phyloP scores from a whole-genome alignment of 2,888 invertebrate genomes.

The Cosmopolites sordidus region DNA sequence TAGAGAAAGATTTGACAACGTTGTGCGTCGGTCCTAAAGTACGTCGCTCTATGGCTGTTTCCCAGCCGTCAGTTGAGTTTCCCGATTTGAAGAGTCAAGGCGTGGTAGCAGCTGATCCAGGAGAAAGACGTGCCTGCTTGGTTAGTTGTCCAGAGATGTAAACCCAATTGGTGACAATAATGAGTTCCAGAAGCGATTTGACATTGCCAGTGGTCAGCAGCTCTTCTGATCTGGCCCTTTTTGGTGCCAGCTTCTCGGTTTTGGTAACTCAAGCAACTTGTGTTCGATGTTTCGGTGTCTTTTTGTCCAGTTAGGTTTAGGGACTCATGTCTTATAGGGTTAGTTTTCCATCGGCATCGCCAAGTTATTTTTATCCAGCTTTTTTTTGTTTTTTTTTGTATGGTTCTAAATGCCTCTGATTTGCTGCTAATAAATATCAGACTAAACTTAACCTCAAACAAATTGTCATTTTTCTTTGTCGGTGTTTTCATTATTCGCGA shows the following conservation, averaged over 20 bases:
- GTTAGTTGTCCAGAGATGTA: conserved; percentile 12
- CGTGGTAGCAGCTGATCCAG: conserved; percentile 17
- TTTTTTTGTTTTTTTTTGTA: not conserved
- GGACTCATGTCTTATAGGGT: conserved; percentile 25
- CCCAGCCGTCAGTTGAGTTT: conserved; percentile 17
- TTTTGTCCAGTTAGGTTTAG: conserved; percentile 23
- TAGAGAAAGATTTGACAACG: conserved; percentile 11
- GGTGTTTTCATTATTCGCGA: too few relatives aligned
- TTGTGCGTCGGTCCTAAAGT: conserved; percentile 19
- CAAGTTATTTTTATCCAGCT: conserved; percentile 8
- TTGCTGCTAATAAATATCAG: not conserved
- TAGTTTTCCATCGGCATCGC: conserved; percentile 17
- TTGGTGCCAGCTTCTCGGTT: conserved; percentile 16
- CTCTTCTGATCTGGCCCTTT: conserved; percentile 15
- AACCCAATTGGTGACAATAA: conserved; percentile 8
- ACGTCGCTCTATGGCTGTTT: conserved; percentile 18
- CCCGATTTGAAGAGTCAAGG: conserved; percentile 19
- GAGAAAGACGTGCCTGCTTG: conserved; percentile 20
- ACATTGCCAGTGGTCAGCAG: conserved; percentile 17
- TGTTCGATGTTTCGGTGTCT: conserved; percentile 26
- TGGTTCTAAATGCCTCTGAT: not conserved
- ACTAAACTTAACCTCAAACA: conserved; percentile 1
- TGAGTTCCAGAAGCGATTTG: conserved; percentile 20
- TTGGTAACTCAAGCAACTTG: conserved; percentile 26
- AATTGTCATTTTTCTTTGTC: not conserved